Conservation (phyloP, 2,888 invertebrate genomes). For the Parochlus steinenii region DNA sequence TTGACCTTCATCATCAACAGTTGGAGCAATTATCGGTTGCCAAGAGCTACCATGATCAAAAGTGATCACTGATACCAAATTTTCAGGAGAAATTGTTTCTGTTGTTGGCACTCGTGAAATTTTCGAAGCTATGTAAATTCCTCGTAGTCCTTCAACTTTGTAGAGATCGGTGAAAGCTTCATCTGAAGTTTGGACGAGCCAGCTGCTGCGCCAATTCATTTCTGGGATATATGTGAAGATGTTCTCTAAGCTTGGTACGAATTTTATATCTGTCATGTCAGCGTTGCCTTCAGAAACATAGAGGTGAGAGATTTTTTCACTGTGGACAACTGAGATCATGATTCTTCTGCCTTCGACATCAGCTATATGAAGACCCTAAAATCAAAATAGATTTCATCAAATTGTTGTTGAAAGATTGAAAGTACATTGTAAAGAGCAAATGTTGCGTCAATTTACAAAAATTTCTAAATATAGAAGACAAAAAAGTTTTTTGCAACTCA, state of each 20-base stretch:
- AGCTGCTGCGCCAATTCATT: slow-evolving; percentile 61
- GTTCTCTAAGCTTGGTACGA: slow-evolving; percentile 61
- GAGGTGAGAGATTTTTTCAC: slow-evolving; percentile 52
- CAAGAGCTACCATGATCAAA: slow-evolving; percentile 78
- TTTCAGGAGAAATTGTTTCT: slow-evolving; percentile 48
- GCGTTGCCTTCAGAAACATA: slow-evolving; percentile 61
- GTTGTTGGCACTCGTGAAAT: slow-evolving; percentile 39
- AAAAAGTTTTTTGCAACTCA: too few relatives aligned
- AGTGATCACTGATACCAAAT: slow-evolving; percentile 62
- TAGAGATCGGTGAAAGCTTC: slow-evolving; percentile 77
- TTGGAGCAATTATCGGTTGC: slow-evolving; percentile 57
- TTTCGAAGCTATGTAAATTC: slow-evolving; percentile 79
- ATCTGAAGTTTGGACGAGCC: slow-evolving; percentile 61
- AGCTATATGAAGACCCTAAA: slow-evolving; percentile 66
- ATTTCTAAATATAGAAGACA: too few relatives aligned
- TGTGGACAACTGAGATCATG: slow-evolving; percentile 68
- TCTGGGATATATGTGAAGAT: slow-evolving; percentile 74
- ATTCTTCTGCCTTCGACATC: slow-evolving; percentile 68
- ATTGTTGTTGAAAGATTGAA: neutral
- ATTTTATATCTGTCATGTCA: slow-evolving; percentile 46
- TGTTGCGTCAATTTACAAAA: too few relatives aligned
- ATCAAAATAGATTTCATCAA: slow-evolving; percentile 20
- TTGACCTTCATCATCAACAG: slow-evolving; percentile 47
- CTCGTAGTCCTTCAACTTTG: slow-evolving; percentile 69
- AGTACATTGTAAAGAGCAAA: neutral